Evolutionary conservation across 2,888 invertebrate species (phyloP).

Genomic region (Eristalinus sepulchralis): DNA sequence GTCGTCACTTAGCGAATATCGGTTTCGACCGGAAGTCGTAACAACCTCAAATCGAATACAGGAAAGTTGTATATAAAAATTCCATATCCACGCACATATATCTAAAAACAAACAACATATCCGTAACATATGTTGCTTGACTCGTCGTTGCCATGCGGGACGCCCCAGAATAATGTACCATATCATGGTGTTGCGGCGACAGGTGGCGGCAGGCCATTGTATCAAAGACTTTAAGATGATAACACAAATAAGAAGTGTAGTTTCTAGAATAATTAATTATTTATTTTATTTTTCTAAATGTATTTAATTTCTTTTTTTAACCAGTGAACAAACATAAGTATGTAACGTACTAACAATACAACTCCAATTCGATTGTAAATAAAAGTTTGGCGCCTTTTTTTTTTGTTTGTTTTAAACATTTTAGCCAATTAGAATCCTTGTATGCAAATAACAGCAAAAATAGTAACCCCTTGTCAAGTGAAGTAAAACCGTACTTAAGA

Average conservation of each 20-base stretch:
- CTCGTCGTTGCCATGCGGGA: constrained; percentile 48
- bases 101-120: constrained; percentile 9
- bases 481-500: constrained; percentile 16
- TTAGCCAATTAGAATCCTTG: constrained; percentile 56
- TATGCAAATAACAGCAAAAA: constrained; percentile 30
- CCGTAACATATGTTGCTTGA: constrained; percentile 14
- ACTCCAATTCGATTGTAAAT: constrained; percentile 46
- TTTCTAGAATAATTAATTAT: constrained; percentile 66
- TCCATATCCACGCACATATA: constrained; percentile 4
- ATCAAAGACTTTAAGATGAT: constrained; percentile 65
- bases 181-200: constrained; percentile 42
- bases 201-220: constrained; percentile 61
- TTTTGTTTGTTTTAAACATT: constrained; percentile 43
- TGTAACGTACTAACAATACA: constrained; percentile 32
- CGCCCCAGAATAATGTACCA: constrained; percentile 4
- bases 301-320: constrained; percentile 49
- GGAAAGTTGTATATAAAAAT: constrained; percentile 93
- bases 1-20: constrained; percentile 89
- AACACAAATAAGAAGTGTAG: constrained; percentile 37
- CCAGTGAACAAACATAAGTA: constrained; percentile 20
- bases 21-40: constrained; percentile 91
- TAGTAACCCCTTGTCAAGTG: constrained; percentile 4
- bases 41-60: constrained; percentile 94
- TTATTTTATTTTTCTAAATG: constrained; percentile 60
- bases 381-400: constrained; percentile 45